Conservation (phyloP, 37 sponge, comb jelly and placozoan genomes). For the Halisarca cf. caerulea region DNA sequence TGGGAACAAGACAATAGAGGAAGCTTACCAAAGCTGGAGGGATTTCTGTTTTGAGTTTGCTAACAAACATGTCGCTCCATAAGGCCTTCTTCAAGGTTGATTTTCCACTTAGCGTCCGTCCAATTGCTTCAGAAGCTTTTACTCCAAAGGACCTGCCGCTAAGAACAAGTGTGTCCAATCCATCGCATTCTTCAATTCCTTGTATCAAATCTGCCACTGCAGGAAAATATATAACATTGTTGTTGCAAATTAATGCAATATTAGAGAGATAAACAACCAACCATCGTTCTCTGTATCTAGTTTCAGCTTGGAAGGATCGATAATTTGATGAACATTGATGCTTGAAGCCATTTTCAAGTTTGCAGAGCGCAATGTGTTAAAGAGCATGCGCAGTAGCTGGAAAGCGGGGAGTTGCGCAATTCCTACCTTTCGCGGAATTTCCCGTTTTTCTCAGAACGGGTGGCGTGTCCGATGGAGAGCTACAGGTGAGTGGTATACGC, state of each 20-base stretch:
- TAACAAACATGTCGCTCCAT: slow-evolving; percentile 98
- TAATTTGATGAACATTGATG: not conserved
- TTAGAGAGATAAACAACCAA: not conserved
- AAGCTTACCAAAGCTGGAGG: slow-evolving; percentile 88
- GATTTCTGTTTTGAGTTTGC: slow-evolving; percentile 89
- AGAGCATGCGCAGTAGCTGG: slow-evolving; percentile 23
- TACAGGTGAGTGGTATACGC: too few relatives aligned
- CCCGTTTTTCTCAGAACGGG: slow-evolving; percentile 22
- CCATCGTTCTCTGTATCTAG: slow-evolving; percentile 76
- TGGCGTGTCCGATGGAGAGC: too few relatives aligned
- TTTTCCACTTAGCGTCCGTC: slow-evolving; percentile 58
- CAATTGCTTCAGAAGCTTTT: slow-evolving; percentile 89
- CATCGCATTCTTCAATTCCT: slow-evolving; percentile 65
- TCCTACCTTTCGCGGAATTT: slow-evolving; percentile 26
- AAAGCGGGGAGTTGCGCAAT: not conserved
- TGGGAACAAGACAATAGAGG: not conserved
- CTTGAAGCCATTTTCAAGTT: not conserved
- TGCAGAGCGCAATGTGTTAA: not conserved
- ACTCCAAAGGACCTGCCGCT: slow-evolving; percentile 95
- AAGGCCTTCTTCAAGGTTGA: slow-evolving; percentile 70
- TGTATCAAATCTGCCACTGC: slow-evolving; percentile 78
- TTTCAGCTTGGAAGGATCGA: slow-evolving; percentile 37
- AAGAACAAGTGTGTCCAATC: slow-evolving; percentile 70
- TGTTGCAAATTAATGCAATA: too few relatives aligned
- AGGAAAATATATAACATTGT: not conserved